Evolutionary conservation across 2,797 vertebrate species (phyloP), one percentile per base, ranked within the genome.

Genomic region (Mormyrops boulengeri): DNA sequence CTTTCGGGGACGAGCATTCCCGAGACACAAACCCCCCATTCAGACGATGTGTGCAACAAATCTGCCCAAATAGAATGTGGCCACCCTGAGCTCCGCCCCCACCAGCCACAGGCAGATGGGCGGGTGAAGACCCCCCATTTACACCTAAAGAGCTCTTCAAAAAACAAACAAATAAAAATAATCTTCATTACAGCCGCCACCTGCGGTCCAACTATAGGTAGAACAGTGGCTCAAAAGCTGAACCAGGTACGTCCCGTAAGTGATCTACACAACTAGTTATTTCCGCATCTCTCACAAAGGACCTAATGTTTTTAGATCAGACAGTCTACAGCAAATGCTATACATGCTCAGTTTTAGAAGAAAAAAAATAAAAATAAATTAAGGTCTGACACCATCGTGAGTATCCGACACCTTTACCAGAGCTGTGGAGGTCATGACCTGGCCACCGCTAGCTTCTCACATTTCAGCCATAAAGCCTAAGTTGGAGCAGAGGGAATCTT

Each of bases 1-100:
- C 52, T 41, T n/a, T 86, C 49, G 53, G 52, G 53, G 14, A 87
- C 55, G 8, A 87, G 34, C 55, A 87, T 62, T 87, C 86, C 55
- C 52, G 0, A 62, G 17, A 60, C 53, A 87, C 86, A 87, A 87
- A 62, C 38, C 86, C 52, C 19, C 19, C 53, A 87, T 87, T 87
- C 55, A 87, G 41, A 85, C 86, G 62, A 57, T 19, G 53, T 19
- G 38, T 41, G 34, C 50, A 62, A 60, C 52, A 87, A 87, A 60
- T 41, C 52, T 60, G 85, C 26, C 52, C 53, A 87, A 57, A 87
- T 19, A 87, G 86, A 87, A 87, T n/a, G 38, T 17, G 30, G 86
- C 52, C 53, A 34, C 34, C 17, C 55, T 44, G 17, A 11, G 19
- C 47, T 22, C n/a, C 11, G 2, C 84, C 44, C 52, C 38, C 55